Base-by-base conservation (phyloP, 1,140 invertebrate species). In the Camponotus pennsylvanicus region DNA sequence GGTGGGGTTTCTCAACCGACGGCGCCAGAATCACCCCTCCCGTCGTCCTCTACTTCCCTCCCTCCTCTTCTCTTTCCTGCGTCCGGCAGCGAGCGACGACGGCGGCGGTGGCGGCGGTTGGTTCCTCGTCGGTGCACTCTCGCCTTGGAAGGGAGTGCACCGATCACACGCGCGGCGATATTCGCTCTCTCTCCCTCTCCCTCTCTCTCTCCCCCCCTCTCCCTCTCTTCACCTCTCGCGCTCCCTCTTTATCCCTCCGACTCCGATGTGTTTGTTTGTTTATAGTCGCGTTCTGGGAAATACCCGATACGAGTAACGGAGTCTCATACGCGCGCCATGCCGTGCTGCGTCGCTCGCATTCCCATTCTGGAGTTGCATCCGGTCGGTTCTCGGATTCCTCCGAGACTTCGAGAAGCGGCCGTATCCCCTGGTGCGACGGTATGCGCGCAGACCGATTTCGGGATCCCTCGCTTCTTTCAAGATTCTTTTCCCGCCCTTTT, bases 251-350 rank as follows among this genome's bases (percentile, higher is more conserved):
- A 37, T 76, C 59, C 59, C 40, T 57, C 73, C 86, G 83, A 82
- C 55, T 86, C 49, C 79, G 63, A 88, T 91, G 86, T 93, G 91
- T 91, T 92, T 92, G 93, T 94, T 94, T 94, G 94, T 94, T 94
- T 94, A 94, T 93, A 94, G 92, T 91, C 89, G 92, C 89, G 89
- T 94, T 94, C 93, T 94, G 92, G 91, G 94, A 94, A 94, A 93
- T 93, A 92, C 91, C 92, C 89, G 92, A 93, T 89, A 90, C 93
- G 93, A 91, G 92, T 94, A 94, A 94, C 94, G 93, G 94, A 93
- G 92, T 91, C 90, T 83, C 79, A 87, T 77, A 85, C 88, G 89
- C 88, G 32, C 79, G 78, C 49, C 45, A 34, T 84, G 61, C 59
- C 59, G 76, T 27, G 61, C 77, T 5, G 91, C 89, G 87, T 88